Evolutionary conservation across 2,113 vertebrate species (phyloP), one percentile per base, ranked within the genome.

Genomic region (Ceyx cyanopectus): DNA sequence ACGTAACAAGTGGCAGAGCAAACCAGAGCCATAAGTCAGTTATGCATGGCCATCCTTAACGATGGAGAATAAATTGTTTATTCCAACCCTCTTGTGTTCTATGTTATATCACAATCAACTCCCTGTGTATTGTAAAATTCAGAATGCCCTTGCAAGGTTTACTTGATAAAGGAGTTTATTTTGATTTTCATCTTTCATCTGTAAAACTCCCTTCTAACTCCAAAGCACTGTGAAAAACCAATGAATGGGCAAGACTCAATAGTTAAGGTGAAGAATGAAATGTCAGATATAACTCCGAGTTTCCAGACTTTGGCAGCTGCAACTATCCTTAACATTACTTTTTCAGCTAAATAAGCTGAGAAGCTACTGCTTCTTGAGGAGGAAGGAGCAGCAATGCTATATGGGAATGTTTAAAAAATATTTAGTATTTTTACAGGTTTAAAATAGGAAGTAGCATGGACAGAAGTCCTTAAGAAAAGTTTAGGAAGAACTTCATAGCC

Each of bases 141-240:
- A 72, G 70, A 96, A 93, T 92, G 95, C 68, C 86, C 82, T 92
- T 93, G 78, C 89, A 94, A 81, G 85, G 68, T 93, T 96, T 92
- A 92, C 84, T 93, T 95, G 94, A 90, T 96, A 95, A 96, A 94
- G 56, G 87, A 97, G 77, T 81, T 95, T 96, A 94, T 85, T 96
- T 93, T 92, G 81, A 95, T 96, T 96, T 97, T 96, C 81, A 94
- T 93, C 89, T 96, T 92, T 96, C 94, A 94, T 96, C 74, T 92
- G 90, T 96, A 96, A 92, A 97, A 92, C 46, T 92, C 86, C 88
- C 58, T 95, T 92, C 91, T 90, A 94, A 94, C 94, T 92, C 93
- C 92, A 96, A 70, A 97, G 70, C 62, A 54, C 95, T 94, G 67
- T 94, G 87, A 96, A 91, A 95, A 97, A 78, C 78, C 90, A 93